Conservation (phyloP, 2,797 vertebrate species). For the Zalophus californianus region DNA sequence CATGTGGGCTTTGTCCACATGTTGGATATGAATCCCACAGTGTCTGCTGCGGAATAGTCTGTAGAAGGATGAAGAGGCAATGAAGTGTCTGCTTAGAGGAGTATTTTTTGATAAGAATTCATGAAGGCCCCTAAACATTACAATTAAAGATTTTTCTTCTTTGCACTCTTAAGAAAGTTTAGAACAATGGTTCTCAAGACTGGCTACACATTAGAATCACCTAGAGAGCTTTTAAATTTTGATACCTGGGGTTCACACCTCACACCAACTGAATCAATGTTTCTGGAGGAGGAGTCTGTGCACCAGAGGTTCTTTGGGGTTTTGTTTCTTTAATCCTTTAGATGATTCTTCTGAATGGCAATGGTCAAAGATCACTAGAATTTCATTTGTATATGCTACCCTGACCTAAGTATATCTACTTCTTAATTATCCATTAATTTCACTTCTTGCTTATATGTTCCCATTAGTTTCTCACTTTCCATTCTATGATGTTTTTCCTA, state of each 20-base stretch:
- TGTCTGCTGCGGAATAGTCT: neutral
- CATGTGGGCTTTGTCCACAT: neutral
- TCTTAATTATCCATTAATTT: neutral
- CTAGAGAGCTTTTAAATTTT: neutral
- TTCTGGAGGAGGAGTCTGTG: neutral
- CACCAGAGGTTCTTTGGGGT: neutral
- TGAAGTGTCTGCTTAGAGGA: neutral
- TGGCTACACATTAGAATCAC: neutral
- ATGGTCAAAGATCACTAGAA: neutral
- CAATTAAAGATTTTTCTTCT: neutral
- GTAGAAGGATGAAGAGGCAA: neutral
- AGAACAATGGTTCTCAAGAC: neutral
- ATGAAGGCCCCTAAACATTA: neutral
- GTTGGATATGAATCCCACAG: neutral
- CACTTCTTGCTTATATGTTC: neutral
- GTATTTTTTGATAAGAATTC: neutral
- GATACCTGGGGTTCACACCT: neutral
- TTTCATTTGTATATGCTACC: neutral
- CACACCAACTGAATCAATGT: neutral
- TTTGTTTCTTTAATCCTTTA: neutral
- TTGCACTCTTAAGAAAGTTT: neutral
- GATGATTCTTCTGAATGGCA: neutral
- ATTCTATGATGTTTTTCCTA: neutral
- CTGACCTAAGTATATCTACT: neutral
- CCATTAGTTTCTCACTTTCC: neutral